Evolutionary conservation across 2,113 vertebrate genomes (phyloP).

Genomic region (Neodontobutis hainanensis): DNA sequence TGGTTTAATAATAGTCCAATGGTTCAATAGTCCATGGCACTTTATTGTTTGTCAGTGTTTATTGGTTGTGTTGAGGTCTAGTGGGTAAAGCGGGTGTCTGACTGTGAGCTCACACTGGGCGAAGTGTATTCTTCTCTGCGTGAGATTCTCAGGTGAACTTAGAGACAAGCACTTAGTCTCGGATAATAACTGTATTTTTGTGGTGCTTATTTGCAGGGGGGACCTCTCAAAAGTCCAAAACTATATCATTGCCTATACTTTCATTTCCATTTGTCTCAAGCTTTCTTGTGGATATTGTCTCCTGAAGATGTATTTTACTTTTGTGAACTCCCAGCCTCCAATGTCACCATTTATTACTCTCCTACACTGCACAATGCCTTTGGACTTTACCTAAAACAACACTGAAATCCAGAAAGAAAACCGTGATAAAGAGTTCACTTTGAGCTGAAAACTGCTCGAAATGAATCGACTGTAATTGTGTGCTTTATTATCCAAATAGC

Average conservation of each 20-base stretch:
- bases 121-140: background rate
- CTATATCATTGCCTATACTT: background rate
- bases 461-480: background rate
- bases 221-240: background rate
- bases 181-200: slow-evolving; percentile 2
- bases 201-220: background rate
- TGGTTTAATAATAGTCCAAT: too few species aligned
- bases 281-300: background rate
- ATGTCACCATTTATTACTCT: too few species aligned
- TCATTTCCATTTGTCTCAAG: background rate
- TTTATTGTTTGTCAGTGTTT: background rate
- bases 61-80: background rate
- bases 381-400: too few species aligned
- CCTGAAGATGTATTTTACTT: background rate
- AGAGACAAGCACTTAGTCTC: background rate
- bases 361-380: too few species aligned
- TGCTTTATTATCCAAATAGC: background rate
- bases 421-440: too few species aligned
- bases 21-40: too few species aligned
- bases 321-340: background rate
- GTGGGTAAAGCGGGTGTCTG: background rate
- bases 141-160: background rate
- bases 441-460: background rate
- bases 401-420: too few species aligned
- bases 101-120: background rate